Evolutionary conservation across 37 sponge, comb jelly and placozoan species (phyloP).

Genomic region (Axinella damicornis): DNA sequence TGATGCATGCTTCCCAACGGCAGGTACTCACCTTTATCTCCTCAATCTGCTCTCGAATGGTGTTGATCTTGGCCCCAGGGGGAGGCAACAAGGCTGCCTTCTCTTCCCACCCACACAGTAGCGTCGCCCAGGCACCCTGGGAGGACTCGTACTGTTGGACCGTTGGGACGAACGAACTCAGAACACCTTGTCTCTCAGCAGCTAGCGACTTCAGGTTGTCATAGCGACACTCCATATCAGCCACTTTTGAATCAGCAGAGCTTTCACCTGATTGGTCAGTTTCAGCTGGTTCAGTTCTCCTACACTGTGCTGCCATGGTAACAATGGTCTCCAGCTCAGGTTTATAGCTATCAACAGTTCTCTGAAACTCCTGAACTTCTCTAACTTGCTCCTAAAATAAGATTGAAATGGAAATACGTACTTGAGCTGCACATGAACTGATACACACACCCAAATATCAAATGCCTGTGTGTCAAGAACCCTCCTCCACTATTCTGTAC

Average conservation of each 20-base stretch:
- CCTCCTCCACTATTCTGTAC: too few species aligned
- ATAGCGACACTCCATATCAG: constrained; percentile 5
- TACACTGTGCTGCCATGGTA: not conserved
- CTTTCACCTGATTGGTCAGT: not conserved
- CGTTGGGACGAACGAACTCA: constrained; percentile 23
- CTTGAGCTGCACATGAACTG: too few species aligned
- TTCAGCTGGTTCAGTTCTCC: not conserved
- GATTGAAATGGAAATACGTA: too few species aligned
- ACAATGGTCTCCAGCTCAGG: constrained; percentile 14
- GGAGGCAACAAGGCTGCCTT: constrained; percentile 25
- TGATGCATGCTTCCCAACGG: too few species aligned
- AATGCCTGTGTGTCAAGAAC: too few species aligned
- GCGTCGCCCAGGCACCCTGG: constrained; percentile 32
- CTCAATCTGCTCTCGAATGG: constrained; percentile 28
- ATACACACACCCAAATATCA: too few species aligned
- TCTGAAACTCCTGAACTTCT: constrained; percentile 40
- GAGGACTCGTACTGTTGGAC: constrained; percentile 66
- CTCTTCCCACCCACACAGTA: constrained; percentile 47
- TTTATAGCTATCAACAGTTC: constrained; percentile 11
- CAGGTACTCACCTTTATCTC: constrained; percentile 42
- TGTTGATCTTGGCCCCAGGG: constrained; percentile 1
- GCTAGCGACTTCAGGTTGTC: constrained; percentile 21
- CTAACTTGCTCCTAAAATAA: constrained; percentile 9
- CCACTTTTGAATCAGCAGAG: constrained; percentile 15
- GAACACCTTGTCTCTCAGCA: constrained; percentile 9